A percentile compares a stretch with the other conserved stretches of the same genome.
phyloP scores from a whole-genome alignment of 1,140 invertebrate species.

The Pachypsylla venusta region DNA sequence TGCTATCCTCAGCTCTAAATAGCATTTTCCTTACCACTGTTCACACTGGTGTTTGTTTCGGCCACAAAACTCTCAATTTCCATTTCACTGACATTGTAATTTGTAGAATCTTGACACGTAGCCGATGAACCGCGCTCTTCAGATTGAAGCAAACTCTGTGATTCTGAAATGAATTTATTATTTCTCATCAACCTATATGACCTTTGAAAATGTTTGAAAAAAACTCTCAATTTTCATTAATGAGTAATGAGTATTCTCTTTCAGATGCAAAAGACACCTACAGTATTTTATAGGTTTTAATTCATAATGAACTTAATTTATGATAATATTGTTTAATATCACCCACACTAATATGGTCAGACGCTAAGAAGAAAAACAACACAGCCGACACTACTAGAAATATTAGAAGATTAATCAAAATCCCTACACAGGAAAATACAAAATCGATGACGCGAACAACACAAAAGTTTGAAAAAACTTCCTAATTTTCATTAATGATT shows the following conservation, averaged over 20 bases:
- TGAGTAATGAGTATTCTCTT: not conserved
- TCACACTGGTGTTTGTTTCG: not conserved
- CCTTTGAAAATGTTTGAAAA: not conserved
- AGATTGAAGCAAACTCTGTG: not conserved
- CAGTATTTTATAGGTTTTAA: not conserved
- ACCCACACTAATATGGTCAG: too few species aligned
- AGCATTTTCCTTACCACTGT: not conserved
- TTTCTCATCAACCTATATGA: not conserved
- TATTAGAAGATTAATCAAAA: too few species aligned
- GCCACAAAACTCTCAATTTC: not conserved
- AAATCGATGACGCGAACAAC: too few species aligned
- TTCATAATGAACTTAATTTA: not conserved
- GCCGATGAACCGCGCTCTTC: not conserved
- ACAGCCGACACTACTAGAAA: too few species aligned
- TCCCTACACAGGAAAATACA: too few species aligned
- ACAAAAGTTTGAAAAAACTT: too few species aligned
- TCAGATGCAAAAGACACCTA: too few species aligned
- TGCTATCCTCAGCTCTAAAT: not conserved
- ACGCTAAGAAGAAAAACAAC: too few species aligned
- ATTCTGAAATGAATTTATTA: not conserved
- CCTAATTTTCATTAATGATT: too few species aligned
- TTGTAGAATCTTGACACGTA: not conserved
- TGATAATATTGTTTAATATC: too few species aligned
- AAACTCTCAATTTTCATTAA: not conserved
- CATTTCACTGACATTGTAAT: slow-evolving; percentile 4